Percentiles rank a stretch among this genome's conserved stretches.
Evolutionary conservation across 2,888 invertebrate species (phyloP).

Genomic region (Troides oblongomaculatus): DNA sequence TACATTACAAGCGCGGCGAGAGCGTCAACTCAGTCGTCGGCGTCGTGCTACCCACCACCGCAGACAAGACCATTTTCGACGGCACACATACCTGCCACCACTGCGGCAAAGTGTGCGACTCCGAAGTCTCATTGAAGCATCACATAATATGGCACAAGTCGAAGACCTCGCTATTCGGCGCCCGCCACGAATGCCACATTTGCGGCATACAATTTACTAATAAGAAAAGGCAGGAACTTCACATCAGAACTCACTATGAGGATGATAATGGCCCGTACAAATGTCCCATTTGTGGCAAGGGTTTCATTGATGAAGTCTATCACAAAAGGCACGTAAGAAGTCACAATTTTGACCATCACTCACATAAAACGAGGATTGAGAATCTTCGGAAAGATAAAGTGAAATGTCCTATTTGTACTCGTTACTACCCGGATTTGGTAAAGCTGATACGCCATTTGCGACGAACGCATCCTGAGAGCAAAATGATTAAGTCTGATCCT

Average conservation of each 20-base stretch:
- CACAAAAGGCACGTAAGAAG: slow-evolving; percentile 73
- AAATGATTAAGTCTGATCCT: slow-evolving; percentile 75
- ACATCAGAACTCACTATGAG: slow-evolving; percentile 72
- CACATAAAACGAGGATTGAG: slow-evolving; percentile 64
- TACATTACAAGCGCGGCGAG: slow-evolving; percentile 71
- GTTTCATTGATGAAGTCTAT: slow-evolving; percentile 75
- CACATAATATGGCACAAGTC: slow-evolving; percentile 72
- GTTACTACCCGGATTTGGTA: slow-evolving; percentile 65
- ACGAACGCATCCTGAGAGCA: slow-evolving; percentile 71
- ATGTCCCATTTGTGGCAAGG: slow-evolving; percentile 75
- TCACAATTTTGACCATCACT: slow-evolving; percentile 72
- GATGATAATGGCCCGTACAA: slow-evolving; percentile 75
- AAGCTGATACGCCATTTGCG: slow-evolving; percentile 71
- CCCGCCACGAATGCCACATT: slow-evolving; percentile 68
- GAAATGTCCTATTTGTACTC: slow-evolving; percentile 70
- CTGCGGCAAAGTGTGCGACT: slow-evolving; percentile 72
- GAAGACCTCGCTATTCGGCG: slow-evolving; percentile 63
- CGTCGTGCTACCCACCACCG: slow-evolving; percentile 41
- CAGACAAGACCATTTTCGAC: slow-evolving; percentile 45
- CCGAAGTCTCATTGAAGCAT: slow-evolving; percentile 65
- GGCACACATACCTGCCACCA: slow-evolving; percentile 65
- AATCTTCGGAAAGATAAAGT: slow-evolving; percentile 66
- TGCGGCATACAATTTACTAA: slow-evolving; percentile 73
- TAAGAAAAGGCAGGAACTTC: slow-evolving; percentile 68
- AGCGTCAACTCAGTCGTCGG: slow-evolving; percentile 63